These are phyloP conservation scores for Drosophila planitibia DNA, from an alignment of 2,888 invertebrate species.

Conservation along the genomic window DNA sequence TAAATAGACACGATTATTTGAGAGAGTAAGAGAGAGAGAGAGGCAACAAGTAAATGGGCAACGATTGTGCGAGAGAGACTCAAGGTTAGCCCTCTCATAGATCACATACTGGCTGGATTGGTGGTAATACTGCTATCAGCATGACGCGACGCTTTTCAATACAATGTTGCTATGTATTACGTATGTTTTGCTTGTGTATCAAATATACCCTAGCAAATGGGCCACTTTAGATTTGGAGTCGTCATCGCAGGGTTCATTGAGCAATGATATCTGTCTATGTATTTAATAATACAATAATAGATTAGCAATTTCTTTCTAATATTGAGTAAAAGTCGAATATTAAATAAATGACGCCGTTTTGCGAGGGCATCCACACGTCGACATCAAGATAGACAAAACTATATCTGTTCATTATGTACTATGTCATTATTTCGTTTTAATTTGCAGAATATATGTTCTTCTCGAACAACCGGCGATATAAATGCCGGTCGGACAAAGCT, in stretches of 20 bases:
- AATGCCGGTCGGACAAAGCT: neutral
- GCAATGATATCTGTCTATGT: neutral
- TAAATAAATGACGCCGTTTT: neutral
- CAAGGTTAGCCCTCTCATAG: neutral
- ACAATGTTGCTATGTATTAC: neutral
- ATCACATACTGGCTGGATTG: neutral
- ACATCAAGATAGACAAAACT: neutral
- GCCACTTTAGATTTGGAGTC: neutral
- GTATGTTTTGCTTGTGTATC: neutral
- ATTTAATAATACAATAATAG: neutral
- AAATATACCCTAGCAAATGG: neutral
- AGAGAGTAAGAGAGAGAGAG: neutral
- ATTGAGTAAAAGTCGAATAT: neutral
- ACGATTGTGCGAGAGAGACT: neutral
- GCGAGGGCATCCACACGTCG: neutral
- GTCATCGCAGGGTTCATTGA: neutral
- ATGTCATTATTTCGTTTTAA: neutral
- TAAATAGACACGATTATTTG: neutral
- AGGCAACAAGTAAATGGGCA: neutral
- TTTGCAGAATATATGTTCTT: neutral
- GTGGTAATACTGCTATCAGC: conserved; percentile 25
- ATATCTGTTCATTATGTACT: neutral
- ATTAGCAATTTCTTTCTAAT: neutral
- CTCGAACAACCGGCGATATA: conserved; percentile 21
- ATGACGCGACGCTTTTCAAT: conserved; percentile 37